These are phyloP conservation scores for Chaetogeoica ovagalla DNA, from an alignment of 2,888 invertebrate genomes.

Conservation along the genomic window DNA sequence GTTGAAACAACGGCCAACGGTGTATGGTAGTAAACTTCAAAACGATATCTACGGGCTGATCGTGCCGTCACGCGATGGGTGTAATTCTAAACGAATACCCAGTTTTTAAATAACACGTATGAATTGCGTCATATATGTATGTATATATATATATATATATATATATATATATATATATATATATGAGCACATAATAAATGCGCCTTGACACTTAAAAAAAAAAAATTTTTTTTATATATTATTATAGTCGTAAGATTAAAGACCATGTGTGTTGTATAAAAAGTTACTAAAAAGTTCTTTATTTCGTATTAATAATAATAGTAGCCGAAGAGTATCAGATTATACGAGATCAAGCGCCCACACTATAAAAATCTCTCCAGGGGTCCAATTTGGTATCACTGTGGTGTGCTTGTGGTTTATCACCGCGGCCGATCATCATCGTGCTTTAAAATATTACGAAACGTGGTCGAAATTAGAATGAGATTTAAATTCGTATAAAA, in stretches of 20 bases:
- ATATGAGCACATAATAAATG: background rate
- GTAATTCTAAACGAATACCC: background rate
- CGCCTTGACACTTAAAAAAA: too few relatives aligned
- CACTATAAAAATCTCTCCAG: constrained; percentile 15
- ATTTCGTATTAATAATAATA: constrained; percentile 30
- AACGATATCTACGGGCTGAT: background rate
- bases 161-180: too few relatives aligned
- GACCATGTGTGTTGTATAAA: background rate
- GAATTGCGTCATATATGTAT: background rate
- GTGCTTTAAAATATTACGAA: constrained; percentile 19
- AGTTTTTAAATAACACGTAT: constrained; percentile 11
- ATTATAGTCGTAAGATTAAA: background rate
- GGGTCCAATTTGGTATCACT: constrained; percentile 44
- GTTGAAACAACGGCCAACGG: background rate
- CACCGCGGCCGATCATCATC: constrained; percentile 22
- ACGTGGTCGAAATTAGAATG: constrained; percentile 36
- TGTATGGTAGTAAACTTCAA: background rate
- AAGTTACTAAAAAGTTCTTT: constrained; percentile 22
- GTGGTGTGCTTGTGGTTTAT: constrained; percentile 38
- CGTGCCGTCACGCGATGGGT: background rate
- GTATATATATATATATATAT: too few relatives aligned
- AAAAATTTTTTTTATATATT: background rate
- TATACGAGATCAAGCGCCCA: constrained; percentile 50
- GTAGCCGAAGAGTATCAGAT: constrained; percentile 42
- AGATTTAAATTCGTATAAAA: constrained; percentile 12